A percentile compares a stretch with the other conserved stretches of the same genome.
Evolutionary conservation across 2,113 vertebrate species (phyloP).

Genomic region (Clinocottus analis): DNA sequence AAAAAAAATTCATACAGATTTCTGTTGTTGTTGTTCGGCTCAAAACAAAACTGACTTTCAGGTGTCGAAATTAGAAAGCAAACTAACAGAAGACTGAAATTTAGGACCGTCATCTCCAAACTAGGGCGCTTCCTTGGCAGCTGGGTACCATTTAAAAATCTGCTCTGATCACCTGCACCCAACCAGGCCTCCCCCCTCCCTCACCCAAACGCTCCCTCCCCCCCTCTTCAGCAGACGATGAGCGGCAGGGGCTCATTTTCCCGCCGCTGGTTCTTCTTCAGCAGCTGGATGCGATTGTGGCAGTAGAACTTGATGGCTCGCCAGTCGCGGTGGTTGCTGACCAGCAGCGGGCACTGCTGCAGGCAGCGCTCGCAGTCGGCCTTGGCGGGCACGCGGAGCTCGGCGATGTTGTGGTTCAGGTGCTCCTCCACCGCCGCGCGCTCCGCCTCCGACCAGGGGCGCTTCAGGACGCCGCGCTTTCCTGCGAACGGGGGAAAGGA

Average conservation of each 20-base stretch:
- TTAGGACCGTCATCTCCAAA: slow-evolving; percentile 45
- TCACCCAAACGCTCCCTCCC: not conserved
- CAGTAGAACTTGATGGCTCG: slow-evolving; percentile 86
- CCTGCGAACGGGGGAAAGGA: slow-evolving; percentile 57
- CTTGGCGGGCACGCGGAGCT: slow-evolving; percentile 84
- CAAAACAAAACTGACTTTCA: slow-evolving; percentile 26
- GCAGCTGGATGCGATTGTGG: slow-evolving; percentile 86
- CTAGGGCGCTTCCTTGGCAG: slow-evolving; percentile 42
- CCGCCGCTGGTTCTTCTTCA: slow-evolving; percentile 84
- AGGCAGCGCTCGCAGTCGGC: slow-evolving; percentile 86
- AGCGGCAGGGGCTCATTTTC: slow-evolving; percentile 71
- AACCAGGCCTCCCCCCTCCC: not conserved
- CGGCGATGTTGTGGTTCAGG: slow-evolving; percentile 82
- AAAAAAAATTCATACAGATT: not conserved
- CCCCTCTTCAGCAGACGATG: slow-evolving; percentile 74
- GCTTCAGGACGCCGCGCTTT: slow-evolving; percentile 85
- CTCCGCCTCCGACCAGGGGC: slow-evolving; percentile 85
- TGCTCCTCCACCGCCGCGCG: slow-evolving; percentile 84
- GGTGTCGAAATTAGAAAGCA: slow-evolving; percentile 30
- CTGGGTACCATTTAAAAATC: slow-evolving; percentile 61
- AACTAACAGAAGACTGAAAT: slow-evolving; percentile 42
- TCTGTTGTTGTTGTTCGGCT: slow-evolving; percentile 40
- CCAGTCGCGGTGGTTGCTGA: slow-evolving; percentile 86
- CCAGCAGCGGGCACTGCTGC: slow-evolving; percentile 84
- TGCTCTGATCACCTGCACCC: slow-evolving; percentile 39